These are phyloP conservation scores for Adelognathus sp. DNA, from an alignment of 2,888 invertebrate genomes.

Conservation along the genomic window DNA sequence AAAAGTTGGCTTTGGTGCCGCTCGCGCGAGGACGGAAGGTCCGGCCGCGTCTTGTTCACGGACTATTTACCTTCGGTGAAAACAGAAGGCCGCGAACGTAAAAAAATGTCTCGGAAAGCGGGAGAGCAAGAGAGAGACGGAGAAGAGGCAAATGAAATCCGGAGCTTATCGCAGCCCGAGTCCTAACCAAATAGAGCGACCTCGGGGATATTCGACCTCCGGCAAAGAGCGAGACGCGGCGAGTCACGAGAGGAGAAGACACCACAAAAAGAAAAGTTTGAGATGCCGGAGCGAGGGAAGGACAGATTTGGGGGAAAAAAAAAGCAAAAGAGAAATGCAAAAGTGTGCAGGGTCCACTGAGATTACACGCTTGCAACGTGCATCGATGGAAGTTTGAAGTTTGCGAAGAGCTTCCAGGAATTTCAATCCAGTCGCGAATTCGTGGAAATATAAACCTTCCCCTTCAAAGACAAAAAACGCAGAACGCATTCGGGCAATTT, in stretches of 20 bases:
- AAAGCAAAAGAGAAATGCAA: constrained; percentile 47
- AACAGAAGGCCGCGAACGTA: constrained; percentile 60
- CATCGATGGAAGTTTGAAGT: constrained; percentile 13
- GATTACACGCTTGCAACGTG: neutral
- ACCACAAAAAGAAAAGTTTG: constrained; percentile 23
- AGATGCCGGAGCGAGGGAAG: constrained; percentile 26
- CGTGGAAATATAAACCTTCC: no score
- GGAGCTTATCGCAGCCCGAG: constrained; percentile 69
- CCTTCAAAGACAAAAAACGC: no score
- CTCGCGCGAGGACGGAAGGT: constrained; percentile 62
- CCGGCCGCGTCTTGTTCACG: constrained; percentile 60
- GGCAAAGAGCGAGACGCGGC: constrained; percentile 46
- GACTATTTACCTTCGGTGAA: constrained; percentile 64
- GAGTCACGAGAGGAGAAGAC: constrained; percentile 11
- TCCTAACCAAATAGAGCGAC: constrained; percentile 76
- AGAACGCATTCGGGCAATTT: no score
- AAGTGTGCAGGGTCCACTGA: constrained; percentile 41
- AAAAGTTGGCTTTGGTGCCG: constrained; percentile 50
- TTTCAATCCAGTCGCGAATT: no score
- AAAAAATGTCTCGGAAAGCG: constrained; percentile 46
- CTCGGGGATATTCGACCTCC: constrained; percentile 59
- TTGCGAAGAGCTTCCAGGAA: constrained; percentile 37
- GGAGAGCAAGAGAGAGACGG: constrained; percentile 43
- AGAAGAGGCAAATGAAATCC: constrained; percentile 74
- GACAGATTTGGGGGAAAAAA: constrained; percentile 48